phyloP scores from a whole-genome alignment of 1,140 invertebrate species.

The Neodiprion pinetum region DNA sequence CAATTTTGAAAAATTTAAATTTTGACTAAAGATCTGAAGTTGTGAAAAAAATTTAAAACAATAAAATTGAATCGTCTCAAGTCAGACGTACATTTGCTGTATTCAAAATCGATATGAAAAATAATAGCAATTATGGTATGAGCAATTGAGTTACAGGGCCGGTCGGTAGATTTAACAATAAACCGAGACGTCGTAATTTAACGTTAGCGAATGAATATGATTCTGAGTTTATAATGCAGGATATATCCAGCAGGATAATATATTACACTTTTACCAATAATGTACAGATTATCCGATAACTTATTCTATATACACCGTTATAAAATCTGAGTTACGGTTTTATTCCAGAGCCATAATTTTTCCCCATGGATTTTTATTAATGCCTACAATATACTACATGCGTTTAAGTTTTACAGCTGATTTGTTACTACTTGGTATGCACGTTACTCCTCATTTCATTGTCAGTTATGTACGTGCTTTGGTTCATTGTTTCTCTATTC shows the following conservation, averaged over 20 bases:
- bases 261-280: slow-evolving; percentile 3
- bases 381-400: no score
- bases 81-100: no score
- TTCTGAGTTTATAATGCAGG: background rate
- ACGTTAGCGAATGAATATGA: slow-evolving; percentile 1
- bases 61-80: no score
- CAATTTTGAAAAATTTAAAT: no score
- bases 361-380: background rate
- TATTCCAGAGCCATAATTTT: background rate
- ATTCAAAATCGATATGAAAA: no score
- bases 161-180: background rate
- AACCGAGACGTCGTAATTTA: background rate
- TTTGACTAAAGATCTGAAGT: no score
- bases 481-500: background rate
- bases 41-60: no score
- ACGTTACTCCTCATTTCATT: no score
- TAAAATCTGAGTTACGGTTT: background rate
- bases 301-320: background rate
- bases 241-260: background rate
- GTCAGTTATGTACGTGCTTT: background rate
- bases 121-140: no score
- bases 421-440: background rate
- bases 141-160: background rate
- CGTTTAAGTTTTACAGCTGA: background rate
- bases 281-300: slow-evolving; percentile 1